Base-by-base conservation (phyloP, 2,797 vertebrate genomes). In the Takifugu ocellatus region DNA sequence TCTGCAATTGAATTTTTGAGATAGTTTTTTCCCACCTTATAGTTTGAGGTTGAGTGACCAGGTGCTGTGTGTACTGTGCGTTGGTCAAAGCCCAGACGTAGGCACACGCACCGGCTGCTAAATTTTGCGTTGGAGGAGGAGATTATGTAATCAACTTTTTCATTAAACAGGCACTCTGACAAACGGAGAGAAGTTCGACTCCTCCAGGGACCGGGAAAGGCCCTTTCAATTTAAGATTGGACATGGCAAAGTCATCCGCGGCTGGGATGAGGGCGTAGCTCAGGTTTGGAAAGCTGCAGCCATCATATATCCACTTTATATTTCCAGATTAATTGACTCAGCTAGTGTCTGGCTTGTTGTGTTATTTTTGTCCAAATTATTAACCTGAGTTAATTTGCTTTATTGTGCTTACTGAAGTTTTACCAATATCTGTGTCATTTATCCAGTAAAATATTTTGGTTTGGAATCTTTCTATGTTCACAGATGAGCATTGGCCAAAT, bases 181-280 rank as follows among this genome's bases (percentile, higher is more conserved):
- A 71, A 87, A 93, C 66, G 95, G 95, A 50, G 78, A 75, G 9
- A 89, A 92, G 85, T 97, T 97, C 12, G 94, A 97, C 82, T 95
- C 94, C n/a, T 96, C 94, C 53, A 91, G 93, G 49, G 91, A 94
- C 72, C 90, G 94, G 71, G 90, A 88, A 63, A 75, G 89, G 46
- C 93, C 95, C 1, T 97, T 97, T 84, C 59, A 83, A 39, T 97
- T 97, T 62, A 84, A 78, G 61, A 81, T 96, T 56, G 95, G 95
- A 63, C 53, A 70, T 10, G 88, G 92, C 56, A 77, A 95, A 62
- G 95, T 97, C 60, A 97, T 97, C 63, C 90, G 90, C 4, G 95
- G 92, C 74, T 96, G 95, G 95, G 95, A 97, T 73, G 94, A 95
- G 84, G 95, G 94, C 31, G 92, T 96, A 0, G 89, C 87, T 53